phyloP scores from a whole-genome alignment of 2,888 invertebrate genomes.

The Theristus sp. region DNA sequence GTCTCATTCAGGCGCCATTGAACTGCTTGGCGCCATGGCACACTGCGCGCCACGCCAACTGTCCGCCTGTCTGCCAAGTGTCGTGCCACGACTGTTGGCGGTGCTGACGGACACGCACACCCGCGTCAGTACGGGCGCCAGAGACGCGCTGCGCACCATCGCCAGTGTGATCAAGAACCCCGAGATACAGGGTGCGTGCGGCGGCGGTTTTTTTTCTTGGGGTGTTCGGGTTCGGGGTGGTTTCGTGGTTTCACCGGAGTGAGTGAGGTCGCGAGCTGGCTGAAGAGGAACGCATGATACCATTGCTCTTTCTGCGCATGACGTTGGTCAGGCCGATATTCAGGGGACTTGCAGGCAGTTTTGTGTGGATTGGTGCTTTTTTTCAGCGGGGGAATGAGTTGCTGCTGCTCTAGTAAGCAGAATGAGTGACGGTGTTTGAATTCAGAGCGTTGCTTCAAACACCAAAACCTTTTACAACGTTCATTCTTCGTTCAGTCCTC shows the following conservation, averaged over 20 bases:
- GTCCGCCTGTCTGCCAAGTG: conserved; percentile 86
- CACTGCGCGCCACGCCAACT: conserved; percentile 96
- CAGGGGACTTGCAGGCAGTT: no score
- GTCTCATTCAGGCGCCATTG: conserved; percentile 77
- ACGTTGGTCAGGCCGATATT: no score
- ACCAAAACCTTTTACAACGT: no score
- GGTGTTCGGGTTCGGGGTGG: neutral
- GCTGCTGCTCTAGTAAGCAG: no score
- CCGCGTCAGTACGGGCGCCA: conserved; percentile 38
- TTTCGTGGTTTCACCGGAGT: neutral
- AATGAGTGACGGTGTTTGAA: no score
- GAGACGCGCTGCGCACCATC: conserved; percentile 80
- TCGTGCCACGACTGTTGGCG: conserved; percentile 90
- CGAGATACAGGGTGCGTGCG: conserved; percentile 60
- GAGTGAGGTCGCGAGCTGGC: neutral
- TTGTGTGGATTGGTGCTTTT: no score
- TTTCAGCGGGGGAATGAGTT: no score
- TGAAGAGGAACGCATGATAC: neutral
- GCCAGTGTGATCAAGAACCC: conserved; percentile 95
- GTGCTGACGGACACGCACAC: conserved; percentile 83
- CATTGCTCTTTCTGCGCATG: no score
- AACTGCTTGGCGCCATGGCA: conserved; percentile 89
- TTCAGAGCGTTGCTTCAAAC: no score
- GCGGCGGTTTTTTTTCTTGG: neutral
- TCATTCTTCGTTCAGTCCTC: no score